Percentiles rank a stretch among this genome's conserved stretches.
Evolutionary conservation across 2,888 invertebrate genomes (phyloP).

Genomic region (Zeuzera pyrina): DNA sequence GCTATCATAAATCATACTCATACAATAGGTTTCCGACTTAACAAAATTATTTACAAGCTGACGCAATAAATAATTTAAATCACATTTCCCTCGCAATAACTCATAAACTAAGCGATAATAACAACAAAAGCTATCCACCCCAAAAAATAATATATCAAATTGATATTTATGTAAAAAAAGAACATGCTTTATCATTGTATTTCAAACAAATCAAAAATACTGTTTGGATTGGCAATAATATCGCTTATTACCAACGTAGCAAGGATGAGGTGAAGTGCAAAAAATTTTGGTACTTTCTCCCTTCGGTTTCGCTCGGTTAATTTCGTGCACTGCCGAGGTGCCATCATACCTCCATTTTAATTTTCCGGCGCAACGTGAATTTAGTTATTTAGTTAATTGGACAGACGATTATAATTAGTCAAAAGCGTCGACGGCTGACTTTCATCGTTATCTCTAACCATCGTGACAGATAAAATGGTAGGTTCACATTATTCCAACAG

Average conservation of each 20-base stretch:
- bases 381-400: conserved; percentile 38
- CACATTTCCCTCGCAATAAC: conserved; percentile 17
- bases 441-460: conserved; percentile 1
- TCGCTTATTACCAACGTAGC: neutral
- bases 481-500: conserved; percentile 22
- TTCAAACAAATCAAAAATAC: too few species aligned
- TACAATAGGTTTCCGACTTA: conserved; percentile 7
- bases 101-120: conserved; percentile 16
- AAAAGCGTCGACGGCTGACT: conserved; percentile 20
- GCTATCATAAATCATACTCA: too few species aligned
- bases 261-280: neutral
- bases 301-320: conserved; percentile 15
- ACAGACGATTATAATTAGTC: conserved; percentile 38
- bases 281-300: conserved; percentile 8
- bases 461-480: conserved; percentile 3
- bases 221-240: too few species aligned
- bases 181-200: conserved; percentile 20
- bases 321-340: conserved; percentile 18
- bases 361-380: conserved; percentile 28
- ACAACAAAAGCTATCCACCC: conserved; percentile 17
- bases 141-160: conserved; percentile 22
- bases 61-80: conserved; percentile 18
- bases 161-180: conserved; percentile 19
- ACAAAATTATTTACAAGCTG: conserved; percentile 8
- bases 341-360: conserved; percentile 23